A percentile compares a stretch with the other conserved stretches of the same genome.
phyloP scores from a whole-genome alignment of 2,888 invertebrate species.

The Mythimna vitellina region DNA sequence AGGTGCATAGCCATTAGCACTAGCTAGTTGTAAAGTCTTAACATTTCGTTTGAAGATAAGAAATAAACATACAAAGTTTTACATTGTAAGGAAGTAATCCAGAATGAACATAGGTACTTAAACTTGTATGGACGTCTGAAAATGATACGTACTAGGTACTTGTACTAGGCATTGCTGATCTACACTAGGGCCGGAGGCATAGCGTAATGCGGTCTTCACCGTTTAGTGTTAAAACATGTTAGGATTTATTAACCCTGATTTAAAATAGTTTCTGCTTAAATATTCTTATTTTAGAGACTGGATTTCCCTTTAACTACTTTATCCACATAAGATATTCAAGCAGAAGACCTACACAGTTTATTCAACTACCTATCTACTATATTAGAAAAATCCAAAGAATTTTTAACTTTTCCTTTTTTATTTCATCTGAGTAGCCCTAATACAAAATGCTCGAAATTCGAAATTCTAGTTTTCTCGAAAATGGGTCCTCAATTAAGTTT shows the following conservation, averaged over 20 bases:
- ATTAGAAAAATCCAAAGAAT: background rate
- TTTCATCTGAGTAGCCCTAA: too few species aligned
- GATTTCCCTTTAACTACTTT: background rate
- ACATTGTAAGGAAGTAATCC: constrained; percentile 18
- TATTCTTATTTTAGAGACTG: background rate
- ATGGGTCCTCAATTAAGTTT: background rate
- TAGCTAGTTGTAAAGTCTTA: background rate
- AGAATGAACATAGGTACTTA: constrained; percentile 3
- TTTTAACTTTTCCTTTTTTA: background rate
- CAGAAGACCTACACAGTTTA: background rate
- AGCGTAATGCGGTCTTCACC: constrained; percentile 5
- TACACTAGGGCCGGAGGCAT: background rate
- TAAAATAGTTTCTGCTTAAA: constrained; percentile 3
- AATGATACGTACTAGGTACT: too few species aligned
- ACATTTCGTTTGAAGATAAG: constrained; percentile 21
- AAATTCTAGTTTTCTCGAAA: too few species aligned
- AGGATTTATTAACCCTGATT: background rate
- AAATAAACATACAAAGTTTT: constrained; percentile 4
- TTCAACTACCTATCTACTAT: too few species aligned
- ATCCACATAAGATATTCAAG: background rate
- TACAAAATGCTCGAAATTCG: too few species aligned
- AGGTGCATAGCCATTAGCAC: background rate
- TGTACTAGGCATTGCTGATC: constrained; percentile 30
- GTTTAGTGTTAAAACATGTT: constrained; percentile 5
- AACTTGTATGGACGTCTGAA: constrained; percentile 17